Evolutionary conservation across 2,888 invertebrate species (phyloP).

Genomic region (Lasioglossum lativentre): DNA sequence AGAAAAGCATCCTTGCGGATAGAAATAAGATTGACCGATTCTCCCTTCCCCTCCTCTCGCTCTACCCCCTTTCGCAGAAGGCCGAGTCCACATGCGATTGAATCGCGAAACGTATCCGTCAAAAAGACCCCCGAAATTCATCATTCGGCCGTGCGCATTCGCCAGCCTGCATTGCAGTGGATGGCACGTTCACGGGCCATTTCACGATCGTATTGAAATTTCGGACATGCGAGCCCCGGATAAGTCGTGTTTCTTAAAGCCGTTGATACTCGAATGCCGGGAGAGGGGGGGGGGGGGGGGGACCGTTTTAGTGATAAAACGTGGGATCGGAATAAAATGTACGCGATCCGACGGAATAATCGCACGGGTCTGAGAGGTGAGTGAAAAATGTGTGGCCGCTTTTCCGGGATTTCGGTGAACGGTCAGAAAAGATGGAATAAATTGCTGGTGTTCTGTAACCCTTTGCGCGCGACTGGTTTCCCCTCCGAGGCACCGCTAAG

Average conservation of each 20-base stretch:
- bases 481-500: neutral
- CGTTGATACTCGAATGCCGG: neutral
- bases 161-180: slow-evolving; percentile 24
- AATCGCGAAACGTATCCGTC: slow-evolving; percentile 51
- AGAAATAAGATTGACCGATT: slow-evolving; percentile 66
- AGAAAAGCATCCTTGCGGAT: slow-evolving; percentile 52
- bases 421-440: neutral
- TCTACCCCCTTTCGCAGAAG: neutral
- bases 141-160: slow-evolving; percentile 26
- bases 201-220: slow-evolving; percentile 37
- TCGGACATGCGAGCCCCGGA: neutral
- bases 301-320: slow-evolving; percentile 7
- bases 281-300: neutral
- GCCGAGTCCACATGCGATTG: slow-evolving; percentile 53
- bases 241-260: neutral
- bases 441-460: neutral
- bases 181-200: slow-evolving; percentile 24
- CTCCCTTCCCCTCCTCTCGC: neutral
- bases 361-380: neutral
- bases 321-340: neutral
- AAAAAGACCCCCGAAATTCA: slow-evolving; percentile 45
- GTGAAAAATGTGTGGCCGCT: neutral
- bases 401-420: neutral
- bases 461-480: neutral
- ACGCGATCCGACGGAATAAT: neutral